Base-by-base conservation (phyloP, 2,113 vertebrate species). In the Poeciliopsis turrubarensis region DNA sequence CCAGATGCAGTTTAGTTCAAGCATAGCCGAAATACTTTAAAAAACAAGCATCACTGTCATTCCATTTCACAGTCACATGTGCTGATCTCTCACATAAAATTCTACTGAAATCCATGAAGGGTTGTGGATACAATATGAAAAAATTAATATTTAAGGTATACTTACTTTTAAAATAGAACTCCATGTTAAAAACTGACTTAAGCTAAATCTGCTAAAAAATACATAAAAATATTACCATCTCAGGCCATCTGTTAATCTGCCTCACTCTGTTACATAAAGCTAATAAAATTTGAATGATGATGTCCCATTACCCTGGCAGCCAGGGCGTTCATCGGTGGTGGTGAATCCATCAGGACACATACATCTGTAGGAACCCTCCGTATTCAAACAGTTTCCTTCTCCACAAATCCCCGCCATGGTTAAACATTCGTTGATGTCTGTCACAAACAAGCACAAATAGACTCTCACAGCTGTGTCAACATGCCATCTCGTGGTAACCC, bases 221-320 rank as follows among this genome's bases (percentile, higher is more conserved):
- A 66, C 73, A 70, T 75, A 62, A 62, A 51, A 72, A 81, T 66
- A 81, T 80, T 77, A 77, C 34, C 67, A 79, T 64, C 32, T 65
- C 44, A 47, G 5, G 1, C 1, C 44, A 81, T 75, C 27, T 79
- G 68, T 66, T 44, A 10, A 60, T 70, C 39, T 71, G 65, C 80
- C 85, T 81, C 75, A 84, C 75, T 66, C 84, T 70, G 60, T 81
- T 81, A 63, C 74, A 72, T 64, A 77, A 67, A 83, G 13, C 31
- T 39, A 32, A 72, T 37, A 62, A 77, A 78, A 61, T 72, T 27
- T 19, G 47, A 79, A 68, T 67, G 29, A 77, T 17, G 14, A 67
- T 79, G 74, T 73, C 73, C 66, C 17, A 4, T 19, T 1, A 96
- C 96, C 96, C 90, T 95, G 94, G 89, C 95, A 98, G 86, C 90